Base-by-base conservation (phyloP, 2,797 vertebrate genomes). In the Siniperca obscura region DNA sequence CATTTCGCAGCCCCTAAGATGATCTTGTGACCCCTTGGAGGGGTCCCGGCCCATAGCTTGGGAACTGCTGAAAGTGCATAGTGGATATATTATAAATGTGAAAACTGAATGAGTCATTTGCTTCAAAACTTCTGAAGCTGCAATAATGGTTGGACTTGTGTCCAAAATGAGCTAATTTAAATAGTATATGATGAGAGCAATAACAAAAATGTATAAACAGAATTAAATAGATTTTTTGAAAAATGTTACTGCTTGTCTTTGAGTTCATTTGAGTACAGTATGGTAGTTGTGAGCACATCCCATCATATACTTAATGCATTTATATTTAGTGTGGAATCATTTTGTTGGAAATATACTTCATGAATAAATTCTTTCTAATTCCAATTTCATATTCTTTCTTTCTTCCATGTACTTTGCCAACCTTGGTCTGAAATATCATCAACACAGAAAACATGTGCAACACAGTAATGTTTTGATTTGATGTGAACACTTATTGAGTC, bases 321-420 rank as follows among this genome's bases (percentile, higher is more conserved):
- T n/a, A n/a, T n/a, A n/a, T n/a, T n/a, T n/a, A n/a, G n/a, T 59
- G 9, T 38, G 9, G 53, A 56, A 55, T 68, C 0, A 25, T 27
- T 68, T 57, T 30, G 52, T 50, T 52, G 5, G 27, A 59, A 7
- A 59, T 60, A 12, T 22, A 36, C 25, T 30, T 72, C 10, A 70
- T 67, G 0, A 80, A 85, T 82, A 76, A 68, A 89, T n/a, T 38
- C 1, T 21, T 40, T 42, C 22, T 36, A 17, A 80, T 70, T 64
- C 11, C 16, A 59, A 19, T 46, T 22, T 16, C 19, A 16, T 55
- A 1, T 53, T 70, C 34, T 25, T 25, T 42, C 1, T 34, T 53
- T 70, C 30, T 67, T 12, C 42, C 21, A 50, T 30, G 38, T 5
- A 16, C 2, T 25, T 62, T 46, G 10, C 5, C 30, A 55, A 16